phyloP scores from a whole-genome alignment of 2,113 vertebrate species.

The Silurus glanis region DNA sequence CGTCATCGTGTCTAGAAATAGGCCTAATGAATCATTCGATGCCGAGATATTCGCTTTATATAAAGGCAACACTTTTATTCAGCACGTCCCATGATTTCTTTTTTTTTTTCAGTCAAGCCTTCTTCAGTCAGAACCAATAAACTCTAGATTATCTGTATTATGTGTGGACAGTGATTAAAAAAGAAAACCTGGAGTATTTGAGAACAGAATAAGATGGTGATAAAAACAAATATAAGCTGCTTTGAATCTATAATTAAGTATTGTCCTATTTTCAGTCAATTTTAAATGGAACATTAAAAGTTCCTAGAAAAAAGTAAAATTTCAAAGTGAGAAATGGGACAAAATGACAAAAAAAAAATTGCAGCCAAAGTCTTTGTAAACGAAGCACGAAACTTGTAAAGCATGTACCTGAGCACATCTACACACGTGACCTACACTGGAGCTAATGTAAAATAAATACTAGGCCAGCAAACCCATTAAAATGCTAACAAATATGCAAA shows the following conservation, averaged over 20 bases:
- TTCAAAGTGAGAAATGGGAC: not conserved
- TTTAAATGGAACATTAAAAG: no score
- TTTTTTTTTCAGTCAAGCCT: not conserved
- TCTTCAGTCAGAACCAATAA: not conserved
- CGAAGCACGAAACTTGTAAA: not conserved
- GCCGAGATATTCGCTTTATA: no score
- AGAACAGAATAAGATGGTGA: not conserved
- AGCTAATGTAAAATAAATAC: not conserved
- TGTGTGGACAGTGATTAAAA: not conserved
- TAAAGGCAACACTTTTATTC: no score
- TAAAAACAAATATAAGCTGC: not conserved
- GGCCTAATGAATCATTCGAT: no score
- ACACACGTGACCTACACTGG: not conserved
- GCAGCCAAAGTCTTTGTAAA: not conserved
- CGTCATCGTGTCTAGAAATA: no score
- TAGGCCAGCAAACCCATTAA: not conserved
- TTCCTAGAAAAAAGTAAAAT: not conserved
- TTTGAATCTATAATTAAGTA: not conserved
- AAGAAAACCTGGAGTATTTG: not conserved
- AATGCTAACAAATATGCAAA: not conserved
- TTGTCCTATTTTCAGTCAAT: not conserved
- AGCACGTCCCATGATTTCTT: no score
- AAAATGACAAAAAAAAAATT: not conserved
- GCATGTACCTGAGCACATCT: not conserved
- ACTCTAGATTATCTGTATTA: not conserved